These are phyloP conservation scores for Hipparchia semele DNA, from an alignment of 2,888 invertebrate species.

Conservation along the genomic window DNA sequence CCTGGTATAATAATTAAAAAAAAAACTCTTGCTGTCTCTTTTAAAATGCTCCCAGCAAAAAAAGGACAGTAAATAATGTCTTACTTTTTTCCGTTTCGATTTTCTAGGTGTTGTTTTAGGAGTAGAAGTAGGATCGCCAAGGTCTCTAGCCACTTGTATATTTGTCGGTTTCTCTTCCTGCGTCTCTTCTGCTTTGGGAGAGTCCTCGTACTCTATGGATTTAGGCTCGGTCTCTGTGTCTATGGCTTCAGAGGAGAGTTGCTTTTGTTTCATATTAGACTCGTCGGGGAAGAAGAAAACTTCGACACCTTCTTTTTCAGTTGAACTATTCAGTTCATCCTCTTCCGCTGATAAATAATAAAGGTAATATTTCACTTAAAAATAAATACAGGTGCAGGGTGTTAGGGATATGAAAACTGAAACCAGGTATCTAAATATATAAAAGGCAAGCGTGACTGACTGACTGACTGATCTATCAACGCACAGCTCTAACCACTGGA, in stretches of 20 bases:
- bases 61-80: background rate
- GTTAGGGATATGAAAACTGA: no score
- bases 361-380: no score
- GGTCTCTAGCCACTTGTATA: conserved; percentile 83
- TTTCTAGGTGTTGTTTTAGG: conserved; percentile 67
- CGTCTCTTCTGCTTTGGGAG: conserved; percentile 49
- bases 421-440: no score
- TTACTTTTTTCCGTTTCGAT: conserved; percentile 66
- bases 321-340: conserved; percentile 69
- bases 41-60: no score
- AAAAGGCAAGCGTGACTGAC: no score
- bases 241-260: conserved; percentile 47
- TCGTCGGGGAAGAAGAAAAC: conserved; percentile 94
- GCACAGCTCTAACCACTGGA: no score
- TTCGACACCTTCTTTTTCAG: conserved; percentile 84
- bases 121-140: conserved; percentile 77
- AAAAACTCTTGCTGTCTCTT: no score
- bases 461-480: no score
- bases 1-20: no score
- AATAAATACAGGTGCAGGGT: no score
- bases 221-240: conserved; percentile 58
- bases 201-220: conserved; percentile 59
- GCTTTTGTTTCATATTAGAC: conserved; percentile 67
- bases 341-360: conserved; percentile 60
- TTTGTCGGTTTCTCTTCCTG: conserved; percentile 67